phyloP scores from a whole-genome alignment of 2,797 vertebrate genomes.

The Craterocephalus amniculus region DNA sequence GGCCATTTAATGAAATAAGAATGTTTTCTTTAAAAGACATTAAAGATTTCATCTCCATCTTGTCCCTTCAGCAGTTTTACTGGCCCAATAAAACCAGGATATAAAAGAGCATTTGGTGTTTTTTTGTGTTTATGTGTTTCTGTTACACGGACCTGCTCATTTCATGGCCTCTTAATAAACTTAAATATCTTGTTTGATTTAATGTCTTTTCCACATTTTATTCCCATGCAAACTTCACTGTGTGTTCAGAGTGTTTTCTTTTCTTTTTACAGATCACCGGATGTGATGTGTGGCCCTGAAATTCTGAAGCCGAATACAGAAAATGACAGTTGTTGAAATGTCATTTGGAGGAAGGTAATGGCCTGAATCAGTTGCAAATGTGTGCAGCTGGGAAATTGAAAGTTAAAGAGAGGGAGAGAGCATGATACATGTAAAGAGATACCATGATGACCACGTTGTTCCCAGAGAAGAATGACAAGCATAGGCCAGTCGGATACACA shows the following conservation, averaged over 20 bases:
- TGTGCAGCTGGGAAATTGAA: slow-evolving; percentile 28
- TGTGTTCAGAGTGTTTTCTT: neutral
- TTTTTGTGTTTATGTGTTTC: slow-evolving; percentile 40
- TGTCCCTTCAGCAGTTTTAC: slow-evolving; percentile 26
- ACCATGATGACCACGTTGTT: slow-evolving; percentile 41
- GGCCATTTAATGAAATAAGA: slow-evolving; percentile 15
- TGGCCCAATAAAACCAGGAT: slow-evolving; percentile 28
- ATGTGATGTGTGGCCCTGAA: slow-evolving; percentile 10
- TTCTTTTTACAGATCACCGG: slow-evolving; percentile 14
- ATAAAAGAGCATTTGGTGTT: slow-evolving; percentile 40
- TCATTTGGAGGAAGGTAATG: slow-evolving; percentile 47
- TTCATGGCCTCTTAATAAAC: slow-evolving; percentile 20
- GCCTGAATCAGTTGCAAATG: slow-evolving; percentile 42
- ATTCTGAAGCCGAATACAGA: slow-evolving; percentile 31
- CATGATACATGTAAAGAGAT: neutral
- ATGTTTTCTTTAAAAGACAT: slow-evolving; percentile 33
- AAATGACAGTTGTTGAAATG: slow-evolving; percentile 50
- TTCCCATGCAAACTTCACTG: neutral
- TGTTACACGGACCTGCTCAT: slow-evolving; percentile 18
- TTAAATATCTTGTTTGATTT: slow-evolving; percentile 4
- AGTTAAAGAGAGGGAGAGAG: slow-evolving; percentile 2
- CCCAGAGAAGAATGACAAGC: slow-evolving; percentile 25
- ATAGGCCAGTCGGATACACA: slow-evolving; percentile 28
- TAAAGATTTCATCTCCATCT: slow-evolving; percentile 14
- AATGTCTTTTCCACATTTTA: neutral